These are phyloP conservation scores for Drymonia ruficornis DNA, from an alignment of 2,888 invertebrate species.

Conservation along the genomic window DNA sequence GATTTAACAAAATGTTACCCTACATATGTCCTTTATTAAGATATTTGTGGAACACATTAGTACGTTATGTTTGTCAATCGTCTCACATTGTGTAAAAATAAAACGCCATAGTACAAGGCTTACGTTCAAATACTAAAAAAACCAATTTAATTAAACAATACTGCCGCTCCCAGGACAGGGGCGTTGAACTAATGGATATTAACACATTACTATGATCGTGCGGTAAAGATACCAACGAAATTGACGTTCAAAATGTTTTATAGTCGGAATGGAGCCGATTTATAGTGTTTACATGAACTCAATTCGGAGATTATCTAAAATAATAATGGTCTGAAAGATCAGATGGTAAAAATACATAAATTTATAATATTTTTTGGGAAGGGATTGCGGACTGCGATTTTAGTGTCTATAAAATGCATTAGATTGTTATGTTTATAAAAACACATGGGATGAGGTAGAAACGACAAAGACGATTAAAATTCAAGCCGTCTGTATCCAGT, in stretches of 20 bases:
- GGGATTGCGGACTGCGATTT: neutral
- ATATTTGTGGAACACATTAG: neutral
- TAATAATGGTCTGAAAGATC: neutral
- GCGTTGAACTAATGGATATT: constrained; percentile 48
- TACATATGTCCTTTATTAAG: neutral
- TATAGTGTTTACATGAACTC: constrained; percentile 13
- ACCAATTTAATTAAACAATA: constrained; percentile 33
- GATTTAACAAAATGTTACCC: neutral
- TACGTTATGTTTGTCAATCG: neutral
- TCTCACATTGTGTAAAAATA: neutral
- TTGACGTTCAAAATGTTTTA: constrained; percentile 19
- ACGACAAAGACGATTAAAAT: constrained; percentile 36
- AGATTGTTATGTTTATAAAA: neutral
- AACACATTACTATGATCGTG: constrained; percentile 29
- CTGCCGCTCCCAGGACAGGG: constrained; percentile 34
- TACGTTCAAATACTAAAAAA: constrained; percentile 13
- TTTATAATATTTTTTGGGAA: neutral
- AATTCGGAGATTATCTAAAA: neutral
- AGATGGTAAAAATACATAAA: neutral
- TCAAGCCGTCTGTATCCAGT: constrained; percentile 14
- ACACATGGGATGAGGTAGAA: no score
- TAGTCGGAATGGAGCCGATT: constrained; percentile 22
- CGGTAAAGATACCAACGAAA: constrained; percentile 37
- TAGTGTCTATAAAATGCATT: neutral
- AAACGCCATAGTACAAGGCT: neutral